Evolutionary conservation across 2,888 invertebrate genomes (phyloP), one percentile per base, ranked within the genome.

Genomic region (Polydrusus cervinus): DNA sequence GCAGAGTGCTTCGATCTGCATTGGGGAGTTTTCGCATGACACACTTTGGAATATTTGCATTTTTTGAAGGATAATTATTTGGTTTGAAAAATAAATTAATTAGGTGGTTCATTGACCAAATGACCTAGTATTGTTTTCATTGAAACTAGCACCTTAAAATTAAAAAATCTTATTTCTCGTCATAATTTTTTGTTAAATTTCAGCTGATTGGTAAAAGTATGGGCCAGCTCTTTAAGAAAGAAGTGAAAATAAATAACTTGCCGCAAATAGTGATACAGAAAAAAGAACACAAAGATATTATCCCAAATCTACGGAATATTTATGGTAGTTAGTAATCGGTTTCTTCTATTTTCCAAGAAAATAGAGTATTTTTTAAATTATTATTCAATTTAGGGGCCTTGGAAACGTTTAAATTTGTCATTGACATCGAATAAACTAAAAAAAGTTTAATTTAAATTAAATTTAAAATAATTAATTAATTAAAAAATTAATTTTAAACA

Each of bases 141-240:
- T 25, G 5, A 25, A 25, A 25, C 25, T 3, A 5, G 25, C 25
- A 5, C 25, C 3, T 25, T 25, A 25, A 25, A 25, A 25, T 25
- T 25, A 3, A 25, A 25, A 25, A 25, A 25, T 25, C 3, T 5
- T 5, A 25, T 25, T 25, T 25, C 25, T 25, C 25, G 25, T 25
- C 25, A 25, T 25, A 1, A 25, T 25, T 68, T 55, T 61, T 34
- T 60, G 38, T 67, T 16, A 10, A 53, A 80, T 89, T 88, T 9
- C 88, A 94, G 93, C 87, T 96, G 75, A 93, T 96, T 82, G 95
- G 95, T 0, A 91, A 93, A 81, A 96, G 94, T 88, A 91, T 97
- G 30, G 95, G 96, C 30, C 95, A 97, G 86, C 88, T 95, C 77
- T 97, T 97, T 88, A 93, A 94, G 80, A 94, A 95, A 83, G 95